Base-by-base conservation (phyloP, 2,113 vertebrate genomes). In the Trogon surrucura region DNA sequence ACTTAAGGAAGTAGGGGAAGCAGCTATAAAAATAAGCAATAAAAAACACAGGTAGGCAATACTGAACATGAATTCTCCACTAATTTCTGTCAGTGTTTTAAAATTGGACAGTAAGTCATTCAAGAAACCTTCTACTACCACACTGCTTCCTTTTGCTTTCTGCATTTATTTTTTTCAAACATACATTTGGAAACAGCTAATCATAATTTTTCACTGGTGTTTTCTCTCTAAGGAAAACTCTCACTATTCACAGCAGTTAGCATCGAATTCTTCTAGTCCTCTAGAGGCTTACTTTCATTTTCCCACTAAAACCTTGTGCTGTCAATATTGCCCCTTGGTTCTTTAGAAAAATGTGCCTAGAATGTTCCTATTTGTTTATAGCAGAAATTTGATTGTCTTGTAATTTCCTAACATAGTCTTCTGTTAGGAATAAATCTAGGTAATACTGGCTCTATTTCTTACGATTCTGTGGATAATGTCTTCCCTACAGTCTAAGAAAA, bases 281-380 rank as follows among this genome's bases (percentile, higher is more conserved):
- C 96, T 34, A 27, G 95, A 92, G 95, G 83, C 78, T 94, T 69
- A 88, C 30, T 96, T 82, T 96, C 82, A 91, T 97, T 97, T 96
- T 79, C 80, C 50, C 65, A 64, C 57, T 41, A 95, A 94, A 95
- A 88, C 51, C 72, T 93, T 88, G 38, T 25, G 53, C 82, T 96
- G 80, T 78, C 88, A 89, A 72, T 95, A 95, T 84, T 91, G 77
- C 82, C 77, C 57, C 80, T 78, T 65, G 61, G 65, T 84, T 95
- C 77, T 83, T 84, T 20, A 90, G 69, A 85, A 91, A 88, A 93
- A 94, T 91, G 72, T 81, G 73, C 19, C 14, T 74, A 82, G 67
- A 91, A 86, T 93, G 48, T 86, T 95, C 65, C 75, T 58, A 67
- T 92, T 96, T 88, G 72, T 91, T 94, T 94, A 61, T 22, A 94